A percentile compares a stretch with the other conserved stretches of the same genome.
phyloP scores from a whole-genome alignment of 2,797 vertebrate species.

The Scleropages formosus region DNA sequence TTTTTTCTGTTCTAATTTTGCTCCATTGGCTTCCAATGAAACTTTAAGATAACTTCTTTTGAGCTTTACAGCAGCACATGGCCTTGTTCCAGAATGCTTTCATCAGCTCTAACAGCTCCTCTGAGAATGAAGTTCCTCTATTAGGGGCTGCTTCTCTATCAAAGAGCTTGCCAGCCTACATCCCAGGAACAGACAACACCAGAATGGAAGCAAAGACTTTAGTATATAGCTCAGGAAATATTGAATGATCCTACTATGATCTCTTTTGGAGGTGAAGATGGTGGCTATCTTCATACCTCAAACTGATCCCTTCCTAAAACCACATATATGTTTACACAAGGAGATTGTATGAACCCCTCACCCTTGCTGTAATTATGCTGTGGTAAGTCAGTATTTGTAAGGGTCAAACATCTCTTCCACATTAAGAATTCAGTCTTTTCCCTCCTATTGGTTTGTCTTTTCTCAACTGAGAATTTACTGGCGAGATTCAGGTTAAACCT shows the following conservation, averaged over 20 bases:
- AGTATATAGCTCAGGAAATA: background rate
- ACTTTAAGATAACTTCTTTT: background rate
- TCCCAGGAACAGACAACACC: constrained; percentile 4
- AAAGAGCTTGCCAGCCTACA: background rate
- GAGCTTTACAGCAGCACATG: background rate
- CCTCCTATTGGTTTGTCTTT: background rate
- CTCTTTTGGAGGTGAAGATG: background rate
- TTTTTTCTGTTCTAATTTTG: background rate
- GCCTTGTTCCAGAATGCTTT: constrained; percentile 4
- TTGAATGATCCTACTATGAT: background rate
- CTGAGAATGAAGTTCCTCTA: background rate
- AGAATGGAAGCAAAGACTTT: background rate
- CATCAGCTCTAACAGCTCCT: constrained; percentile 18
- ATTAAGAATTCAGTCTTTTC: no score
- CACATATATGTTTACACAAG: background rate
- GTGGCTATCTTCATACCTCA: background rate
- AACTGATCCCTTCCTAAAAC: no score
- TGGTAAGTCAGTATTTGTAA: background rate
- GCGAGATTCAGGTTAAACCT: background rate
- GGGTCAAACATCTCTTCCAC: background rate
- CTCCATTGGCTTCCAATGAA: constrained; percentile 20
- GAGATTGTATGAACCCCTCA: background rate
- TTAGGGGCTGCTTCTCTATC: background rate
- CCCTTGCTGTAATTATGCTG: background rate
- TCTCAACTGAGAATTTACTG: background rate